phyloP scores from a whole-genome alignment of 2,888 invertebrate genomes.

The Tetheella fluctuosa region DNA sequence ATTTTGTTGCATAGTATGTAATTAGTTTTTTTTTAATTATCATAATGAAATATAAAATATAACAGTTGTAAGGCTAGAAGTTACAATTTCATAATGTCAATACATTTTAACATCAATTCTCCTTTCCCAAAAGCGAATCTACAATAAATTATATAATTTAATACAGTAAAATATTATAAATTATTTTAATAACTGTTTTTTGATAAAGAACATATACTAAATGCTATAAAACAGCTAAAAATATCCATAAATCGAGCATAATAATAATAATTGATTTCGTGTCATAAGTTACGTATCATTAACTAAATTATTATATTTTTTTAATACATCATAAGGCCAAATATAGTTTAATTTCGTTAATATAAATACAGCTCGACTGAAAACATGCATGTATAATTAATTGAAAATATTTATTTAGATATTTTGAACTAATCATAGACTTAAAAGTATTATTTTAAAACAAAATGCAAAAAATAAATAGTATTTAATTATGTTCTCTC shows the following conservation, averaged over 20 bases:
- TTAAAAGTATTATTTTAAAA: not conserved
- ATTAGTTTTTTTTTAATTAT: not conserved
- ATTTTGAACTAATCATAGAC: not conserved
- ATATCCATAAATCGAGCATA: conserved; percentile 28
- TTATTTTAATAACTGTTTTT: not conserved
- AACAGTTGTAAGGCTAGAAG: conserved; percentile 2
- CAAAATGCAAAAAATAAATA: too few species aligned
- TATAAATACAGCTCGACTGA: conserved; percentile 31
- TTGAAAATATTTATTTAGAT: not conserved
- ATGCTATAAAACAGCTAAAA: conserved; percentile 35
- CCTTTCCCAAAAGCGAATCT: not conserved
- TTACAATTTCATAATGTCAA: conserved; percentile 7
- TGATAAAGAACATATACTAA: not conserved
- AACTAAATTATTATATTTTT: conserved; percentile 10
- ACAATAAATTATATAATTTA: conserved; percentile 15
- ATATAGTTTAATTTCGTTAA: conserved; percentile 32
- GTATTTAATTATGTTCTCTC: too few species aligned
- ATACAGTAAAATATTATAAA: not conserved
- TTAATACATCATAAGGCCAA: conserved; percentile 46
- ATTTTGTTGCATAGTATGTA: not conserved
- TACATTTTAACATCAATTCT: not conserved
- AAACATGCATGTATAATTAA: conserved; percentile 17
- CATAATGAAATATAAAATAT: not conserved
- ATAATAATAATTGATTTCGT: conserved; percentile 46
- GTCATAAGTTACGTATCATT: conserved; percentile 36